phyloP scores from a whole-genome alignment of 2,797 vertebrate species.

The Rousettus madagascariensis region DNA sequence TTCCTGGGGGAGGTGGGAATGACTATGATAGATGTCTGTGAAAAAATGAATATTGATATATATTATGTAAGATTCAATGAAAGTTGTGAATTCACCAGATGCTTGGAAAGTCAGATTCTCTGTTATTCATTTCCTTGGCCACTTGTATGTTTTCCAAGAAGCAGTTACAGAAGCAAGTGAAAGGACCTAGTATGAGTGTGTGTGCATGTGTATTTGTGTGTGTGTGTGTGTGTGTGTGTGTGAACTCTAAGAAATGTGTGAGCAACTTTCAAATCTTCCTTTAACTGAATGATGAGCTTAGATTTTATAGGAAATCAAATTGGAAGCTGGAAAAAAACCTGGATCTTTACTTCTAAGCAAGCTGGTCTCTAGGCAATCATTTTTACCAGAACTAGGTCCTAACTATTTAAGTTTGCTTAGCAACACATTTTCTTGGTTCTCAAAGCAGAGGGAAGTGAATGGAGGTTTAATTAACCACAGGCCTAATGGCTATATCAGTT shows the following conservation, averaged over 20 bases:
- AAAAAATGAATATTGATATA: constrained; percentile 74
- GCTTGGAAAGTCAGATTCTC: constrained; percentile 59
- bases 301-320: constrained; percentile 55
- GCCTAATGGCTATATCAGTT: constrained; percentile 82
- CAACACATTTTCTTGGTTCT: constrained; percentile 85
- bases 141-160: constrained; percentile 70
- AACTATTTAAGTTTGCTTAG: constrained; percentile 83
- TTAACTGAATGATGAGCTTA: constrained; percentile 71
- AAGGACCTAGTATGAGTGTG: constrained; percentile 30
- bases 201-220: neutral
- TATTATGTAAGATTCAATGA: constrained; percentile 72
- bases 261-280: constrained; percentile 54
- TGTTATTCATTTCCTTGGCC: constrained; percentile 57
- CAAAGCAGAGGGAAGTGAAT: constrained; percentile 83
- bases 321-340: neutral
- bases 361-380: constrained; percentile 77
- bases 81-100: constrained; percentile 76
- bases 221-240: constrained; percentile 1
- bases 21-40: constrained; percentile 75
- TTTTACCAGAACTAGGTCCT: constrained; percentile 82
- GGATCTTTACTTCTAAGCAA: constrained; percentile 55
- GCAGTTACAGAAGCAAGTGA: constrained; percentile 59
- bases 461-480: constrained; percentile 86
- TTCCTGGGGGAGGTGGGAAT: constrained; percentile 68
- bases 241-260: neutral